These are phyloP conservation scores for Catharus ustulatus DNA, from an alignment of 2,797 vertebrate species.

Conservation along the genomic window DNA sequence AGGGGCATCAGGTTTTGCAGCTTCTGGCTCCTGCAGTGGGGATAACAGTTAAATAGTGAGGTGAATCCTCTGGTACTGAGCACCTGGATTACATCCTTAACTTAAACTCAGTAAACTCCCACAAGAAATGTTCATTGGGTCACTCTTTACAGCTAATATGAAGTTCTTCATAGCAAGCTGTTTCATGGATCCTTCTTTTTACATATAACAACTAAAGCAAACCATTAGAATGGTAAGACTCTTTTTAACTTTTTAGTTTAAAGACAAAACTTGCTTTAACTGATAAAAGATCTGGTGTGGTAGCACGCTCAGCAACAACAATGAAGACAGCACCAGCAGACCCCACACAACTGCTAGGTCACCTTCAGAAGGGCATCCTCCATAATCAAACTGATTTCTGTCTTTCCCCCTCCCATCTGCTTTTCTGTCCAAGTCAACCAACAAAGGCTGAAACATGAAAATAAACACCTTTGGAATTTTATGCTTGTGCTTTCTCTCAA, in stretches of 20 bases:
- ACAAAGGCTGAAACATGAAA: background rate
- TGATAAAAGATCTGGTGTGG: background rate
- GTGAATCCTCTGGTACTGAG: background rate
- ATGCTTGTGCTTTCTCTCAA: background rate
- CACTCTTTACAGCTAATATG: background rate
- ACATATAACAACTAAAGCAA: background rate
- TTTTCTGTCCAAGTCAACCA: background rate
- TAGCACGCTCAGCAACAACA: background rate
- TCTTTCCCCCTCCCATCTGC: background rate
- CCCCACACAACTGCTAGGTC: background rate
- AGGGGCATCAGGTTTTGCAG: background rate
- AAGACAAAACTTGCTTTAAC: background rate
- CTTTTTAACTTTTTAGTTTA: background rate
- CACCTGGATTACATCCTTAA: background rate
- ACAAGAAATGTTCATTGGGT: background rate
- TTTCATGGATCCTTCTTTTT: background rate
- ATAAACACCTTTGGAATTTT: background rate
- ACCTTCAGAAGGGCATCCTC: background rate
- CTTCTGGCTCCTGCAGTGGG: background rate
- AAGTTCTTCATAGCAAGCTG: background rate
- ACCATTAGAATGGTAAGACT: background rate
- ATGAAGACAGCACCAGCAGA: background rate
- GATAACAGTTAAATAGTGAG: background rate
- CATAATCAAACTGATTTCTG: background rate
- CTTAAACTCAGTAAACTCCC: background rate